phyloP scores from a whole-genome alignment of 2,113 vertebrate genomes.

The Paedocypris sp. region DNA sequence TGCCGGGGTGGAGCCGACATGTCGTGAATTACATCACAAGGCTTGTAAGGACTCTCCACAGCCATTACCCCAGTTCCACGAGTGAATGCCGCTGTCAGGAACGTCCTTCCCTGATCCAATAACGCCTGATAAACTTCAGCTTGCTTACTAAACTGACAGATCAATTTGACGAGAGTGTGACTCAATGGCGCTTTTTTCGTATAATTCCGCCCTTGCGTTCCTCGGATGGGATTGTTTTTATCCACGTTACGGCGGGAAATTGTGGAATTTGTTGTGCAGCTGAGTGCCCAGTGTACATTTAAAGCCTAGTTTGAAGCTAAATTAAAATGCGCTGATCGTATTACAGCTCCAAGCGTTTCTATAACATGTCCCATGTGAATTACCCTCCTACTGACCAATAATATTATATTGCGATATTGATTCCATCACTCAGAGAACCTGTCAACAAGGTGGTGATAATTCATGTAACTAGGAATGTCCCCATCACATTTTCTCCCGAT shows the following conservation, averaged over 20 bases:
- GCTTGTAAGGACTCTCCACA: slow-evolving; percentile 32
- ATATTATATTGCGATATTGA: slow-evolving; percentile 20
- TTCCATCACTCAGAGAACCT: slow-evolving; percentile 7
- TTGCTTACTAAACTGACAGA: slow-evolving; percentile 1
- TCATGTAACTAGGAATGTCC: slow-evolving; percentile 23
- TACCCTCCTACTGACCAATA: slow-evolving; percentile 20
- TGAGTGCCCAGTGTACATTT: no score
- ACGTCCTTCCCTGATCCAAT: neutral
- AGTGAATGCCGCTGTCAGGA: slow-evolving; percentile 10
- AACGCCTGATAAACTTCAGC: slow-evolving; percentile 8
- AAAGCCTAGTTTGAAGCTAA: no score
- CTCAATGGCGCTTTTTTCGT: neutral
- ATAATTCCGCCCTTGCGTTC: neutral
- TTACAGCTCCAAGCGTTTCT: neutral
- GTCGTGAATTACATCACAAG: slow-evolving; percentile 48
- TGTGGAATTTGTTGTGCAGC: neutral
- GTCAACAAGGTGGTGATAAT: slow-evolving; percentile 19
- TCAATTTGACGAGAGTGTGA: slow-evolving; percentile 10
- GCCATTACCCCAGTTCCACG: neutral
- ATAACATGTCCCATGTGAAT: neutral
- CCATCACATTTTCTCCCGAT: no score
- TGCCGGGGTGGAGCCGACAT: slow-evolving; percentile 32
- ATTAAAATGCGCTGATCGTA: neutral
- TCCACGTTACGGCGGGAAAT: neutral
- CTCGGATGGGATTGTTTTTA: neutral